phyloP scores from a whole-genome alignment of 2,888 invertebrate species.

The Bursaphelenchus okinawaensis region DNA sequence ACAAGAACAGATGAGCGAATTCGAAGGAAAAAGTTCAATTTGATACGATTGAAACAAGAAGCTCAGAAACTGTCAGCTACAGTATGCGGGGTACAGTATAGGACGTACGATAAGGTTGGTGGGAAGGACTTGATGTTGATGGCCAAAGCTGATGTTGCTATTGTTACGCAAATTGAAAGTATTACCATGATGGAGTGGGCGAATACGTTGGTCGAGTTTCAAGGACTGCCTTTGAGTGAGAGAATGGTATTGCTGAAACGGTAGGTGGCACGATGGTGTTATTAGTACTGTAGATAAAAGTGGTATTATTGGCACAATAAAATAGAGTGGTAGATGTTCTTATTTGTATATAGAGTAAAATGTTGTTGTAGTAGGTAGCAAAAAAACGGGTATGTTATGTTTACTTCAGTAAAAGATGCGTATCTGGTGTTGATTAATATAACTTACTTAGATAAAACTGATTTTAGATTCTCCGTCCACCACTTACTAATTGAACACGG shows the following conservation, averaged over 20 bases:
- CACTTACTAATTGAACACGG: slow-evolving; percentile 46
- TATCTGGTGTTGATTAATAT: no score
- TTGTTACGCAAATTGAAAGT: slow-evolving; percentile 64
- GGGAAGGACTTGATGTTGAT: slow-evolving; percentile 7
- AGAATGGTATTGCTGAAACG: slow-evolving; percentile 65
- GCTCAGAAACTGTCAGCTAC: slow-evolving; percentile 32
- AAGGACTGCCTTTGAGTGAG: slow-evolving; percentile 80
- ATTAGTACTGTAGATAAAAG: no score
- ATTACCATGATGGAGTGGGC: slow-evolving; percentile 94
- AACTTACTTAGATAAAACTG: no score
- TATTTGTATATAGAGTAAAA: no score
- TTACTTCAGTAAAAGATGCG: no score
- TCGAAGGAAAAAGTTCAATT: slow-evolving; percentile 37
- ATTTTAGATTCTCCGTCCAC: slow-evolving; percentile 39
- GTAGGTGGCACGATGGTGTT: no score
- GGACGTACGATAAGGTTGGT: background rate
- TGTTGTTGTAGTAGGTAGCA: no score
- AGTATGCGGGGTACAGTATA: slow-evolving; percentile 7
- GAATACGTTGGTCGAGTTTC: slow-evolving; percentile 89
- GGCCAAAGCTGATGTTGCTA: slow-evolving; percentile 7
- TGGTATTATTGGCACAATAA: no score
- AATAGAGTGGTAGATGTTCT: no score
- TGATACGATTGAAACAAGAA: slow-evolving; percentile 39
- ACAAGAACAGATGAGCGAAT: slow-evolving; percentile 21
- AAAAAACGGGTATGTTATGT: no score